These are phyloP conservation scores for Poeciliopsis occidentalis DNA, from an alignment of 2,113 vertebrate genomes.

Conservation along the genomic window DNA sequence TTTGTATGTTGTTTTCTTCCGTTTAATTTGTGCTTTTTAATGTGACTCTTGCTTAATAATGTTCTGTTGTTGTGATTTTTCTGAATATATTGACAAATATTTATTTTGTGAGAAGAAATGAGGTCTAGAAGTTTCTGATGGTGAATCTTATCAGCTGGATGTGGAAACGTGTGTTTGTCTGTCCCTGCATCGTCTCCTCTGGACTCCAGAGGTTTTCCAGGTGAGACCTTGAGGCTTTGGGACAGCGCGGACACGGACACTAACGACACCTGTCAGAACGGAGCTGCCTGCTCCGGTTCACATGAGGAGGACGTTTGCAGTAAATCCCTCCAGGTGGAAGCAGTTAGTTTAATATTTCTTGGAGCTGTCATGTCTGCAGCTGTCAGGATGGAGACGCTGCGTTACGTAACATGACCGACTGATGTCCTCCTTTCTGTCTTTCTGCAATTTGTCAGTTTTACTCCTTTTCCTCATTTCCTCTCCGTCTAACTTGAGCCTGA, in stretches of 20 bases:
- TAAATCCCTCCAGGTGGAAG: constrained; percentile 2
- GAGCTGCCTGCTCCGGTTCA: not conserved
- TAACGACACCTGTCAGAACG: not conserved
- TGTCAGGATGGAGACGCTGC: constrained; percentile 6
- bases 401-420: constrained; percentile 8
- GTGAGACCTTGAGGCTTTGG: not conserved
- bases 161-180: not conserved
- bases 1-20: not conserved
- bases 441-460: not conserved
- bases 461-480: not conserved
- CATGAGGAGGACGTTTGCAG: not conserved
- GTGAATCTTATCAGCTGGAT: not conserved
- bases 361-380: constrained; percentile 21
- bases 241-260: not conserved
- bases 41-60: not conserved
- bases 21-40: not conserved
- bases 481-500: not conserved
- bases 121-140: not conserved
- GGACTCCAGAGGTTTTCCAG: not conserved
- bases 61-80: not conserved
- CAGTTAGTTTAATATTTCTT: constrained; percentile 22
- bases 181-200: not conserved
- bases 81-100: not conserved
- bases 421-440: not conserved
- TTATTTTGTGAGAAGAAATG: not conserved